Percentiles rank a stretch among this genome's conserved stretches.
These are phyloP conservation scores for Pangasius djambal DNA, from an alignment of 2,797 vertebrate genomes.

Conservation along the genomic window DNA sequence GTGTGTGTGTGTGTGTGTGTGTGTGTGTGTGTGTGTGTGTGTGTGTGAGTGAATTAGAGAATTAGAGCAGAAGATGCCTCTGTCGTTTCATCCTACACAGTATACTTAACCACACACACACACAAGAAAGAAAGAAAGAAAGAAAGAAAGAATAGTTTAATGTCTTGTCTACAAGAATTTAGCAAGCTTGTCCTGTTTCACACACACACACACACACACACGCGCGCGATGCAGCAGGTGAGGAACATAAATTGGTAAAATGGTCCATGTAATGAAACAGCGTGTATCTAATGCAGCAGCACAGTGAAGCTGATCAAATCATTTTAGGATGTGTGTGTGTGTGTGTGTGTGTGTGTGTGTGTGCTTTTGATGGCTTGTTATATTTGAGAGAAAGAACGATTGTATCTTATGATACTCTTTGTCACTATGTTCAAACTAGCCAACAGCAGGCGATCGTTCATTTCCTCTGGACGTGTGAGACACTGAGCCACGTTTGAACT, in stretches of 20 bases:
- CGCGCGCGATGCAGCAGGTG: not conserved
- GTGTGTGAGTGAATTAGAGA: not conserved
- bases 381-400: not conserved
- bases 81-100: not conserved
- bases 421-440: no score
- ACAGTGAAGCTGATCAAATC: not conserved
- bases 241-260: not conserved
- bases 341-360: not conserved
- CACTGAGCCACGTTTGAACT: no score
- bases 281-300: not conserved
- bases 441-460: no score
- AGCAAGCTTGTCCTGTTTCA: no score
- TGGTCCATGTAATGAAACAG: not conserved
- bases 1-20: no score
- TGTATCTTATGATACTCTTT: not conserved
- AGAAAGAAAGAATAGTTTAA: not conserved
- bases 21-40: not conserved
- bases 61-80: constrained; percentile 4
- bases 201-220: not conserved
- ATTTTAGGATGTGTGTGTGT: not conserved
- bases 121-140: not conserved
- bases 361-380: not conserved
- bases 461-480: no score
- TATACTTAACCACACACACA: not conserved
- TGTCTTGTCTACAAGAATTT: no score